Evolutionary conservation across 2,113 vertebrate species (phyloP).

Genomic region (Amphiprion ocellaris): DNA sequence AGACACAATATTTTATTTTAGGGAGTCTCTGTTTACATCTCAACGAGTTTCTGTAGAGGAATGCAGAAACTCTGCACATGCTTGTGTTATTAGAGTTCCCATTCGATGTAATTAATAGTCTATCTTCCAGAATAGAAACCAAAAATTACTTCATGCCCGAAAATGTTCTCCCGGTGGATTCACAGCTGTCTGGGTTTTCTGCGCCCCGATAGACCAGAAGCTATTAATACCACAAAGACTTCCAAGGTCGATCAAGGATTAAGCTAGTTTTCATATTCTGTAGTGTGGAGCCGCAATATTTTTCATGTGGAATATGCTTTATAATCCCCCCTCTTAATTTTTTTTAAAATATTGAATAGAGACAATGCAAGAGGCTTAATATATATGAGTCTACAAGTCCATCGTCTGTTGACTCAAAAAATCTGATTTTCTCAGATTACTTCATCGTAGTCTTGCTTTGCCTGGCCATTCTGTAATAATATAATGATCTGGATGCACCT

Average conservation of each 20-base stretch:
- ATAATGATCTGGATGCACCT: too few relatives aligned
- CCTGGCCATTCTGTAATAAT: too few relatives aligned
- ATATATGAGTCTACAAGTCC: background rate
- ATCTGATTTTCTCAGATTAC: background rate
- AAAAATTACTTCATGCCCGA: constrained; percentile 45
- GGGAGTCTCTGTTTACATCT: constrained; percentile 22
- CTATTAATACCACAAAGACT: constrained; percentile 65
- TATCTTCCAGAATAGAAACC: constrained; percentile 34
- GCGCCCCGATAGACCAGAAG: constrained; percentile 34
- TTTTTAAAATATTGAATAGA: background rate
- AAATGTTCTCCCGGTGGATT: constrained; percentile 31
- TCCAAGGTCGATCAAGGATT: constrained; percentile 70
- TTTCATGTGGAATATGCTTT: constrained; percentile 41
- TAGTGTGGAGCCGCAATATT: constrained; percentile 23
- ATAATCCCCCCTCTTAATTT: constrained; percentile 37
- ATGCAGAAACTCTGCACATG: constrained; percentile 19
- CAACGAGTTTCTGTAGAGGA: background rate
- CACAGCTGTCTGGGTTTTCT: constrained; percentile 46
- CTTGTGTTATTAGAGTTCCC: constrained; percentile 33
- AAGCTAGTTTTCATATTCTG: constrained; percentile 48
- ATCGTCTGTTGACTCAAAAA: background rate
- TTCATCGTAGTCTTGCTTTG: background rate
- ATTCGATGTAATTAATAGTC: constrained; percentile 56
- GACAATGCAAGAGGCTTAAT: background rate
- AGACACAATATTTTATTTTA: background rate